Percentiles rank a stretch among this genome's conserved stretches.
These are phyloP conservation scores for Cyclina sinensis DNA, from an alignment of 1,140 invertebrate species.

Conservation along the genomic window DNA sequence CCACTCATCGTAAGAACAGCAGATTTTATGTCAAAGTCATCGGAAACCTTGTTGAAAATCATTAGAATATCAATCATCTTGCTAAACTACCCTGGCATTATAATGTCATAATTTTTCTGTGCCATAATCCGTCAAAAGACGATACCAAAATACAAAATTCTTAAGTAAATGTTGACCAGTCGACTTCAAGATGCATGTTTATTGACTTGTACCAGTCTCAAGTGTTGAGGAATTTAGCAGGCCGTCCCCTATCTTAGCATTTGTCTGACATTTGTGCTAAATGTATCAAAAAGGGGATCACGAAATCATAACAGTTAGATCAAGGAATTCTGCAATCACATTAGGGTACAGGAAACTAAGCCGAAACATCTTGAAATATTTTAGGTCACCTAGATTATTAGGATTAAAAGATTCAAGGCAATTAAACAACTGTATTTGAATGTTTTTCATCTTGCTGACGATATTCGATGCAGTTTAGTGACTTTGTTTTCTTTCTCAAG, in stretches of 20 bases:
- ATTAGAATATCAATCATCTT: neutral
- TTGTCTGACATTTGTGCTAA: neutral
- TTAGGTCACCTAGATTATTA: too few species aligned
- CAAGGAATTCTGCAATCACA: neutral
- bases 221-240: neutral
- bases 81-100: neutral
- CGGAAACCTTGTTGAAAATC: slow-evolving; percentile 11
- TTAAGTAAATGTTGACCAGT: slow-evolving; percentile 5
- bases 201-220: neutral
- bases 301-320: neutral
- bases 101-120: neutral
- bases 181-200: slow-evolving; percentile 23
- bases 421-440: too few species aligned
- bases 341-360: too few species aligned
- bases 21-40: slow-evolving; percentile 15
- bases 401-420: too few species aligned
- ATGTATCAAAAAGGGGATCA: neutral
- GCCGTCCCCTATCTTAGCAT: neutral
- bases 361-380: too few species aligned
- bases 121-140: neutral
- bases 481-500: too few species aligned
- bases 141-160: slow-evolving; percentile 18
- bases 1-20: neutral
- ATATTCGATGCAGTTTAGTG: too few species aligned
- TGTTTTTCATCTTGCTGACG: too few species aligned